Conservation (phyloP, 2,797 vertebrate species). For the Gallirallus australis region DNA sequence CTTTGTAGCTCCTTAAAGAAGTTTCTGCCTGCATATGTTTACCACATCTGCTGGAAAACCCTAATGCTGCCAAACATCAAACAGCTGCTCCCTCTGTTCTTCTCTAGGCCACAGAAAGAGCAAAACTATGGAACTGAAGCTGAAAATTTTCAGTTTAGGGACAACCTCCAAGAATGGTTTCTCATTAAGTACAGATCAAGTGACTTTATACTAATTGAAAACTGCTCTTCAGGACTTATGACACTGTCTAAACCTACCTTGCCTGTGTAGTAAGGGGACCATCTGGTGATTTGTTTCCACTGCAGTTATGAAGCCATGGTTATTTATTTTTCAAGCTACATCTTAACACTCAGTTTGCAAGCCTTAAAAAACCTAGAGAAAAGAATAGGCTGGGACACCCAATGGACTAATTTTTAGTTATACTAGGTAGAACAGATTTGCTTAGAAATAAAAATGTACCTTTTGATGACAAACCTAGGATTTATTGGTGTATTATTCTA, state of each 20-base stretch:
- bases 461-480: neutral
- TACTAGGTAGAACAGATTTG: neutral
- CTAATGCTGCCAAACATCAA: neutral
- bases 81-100: neutral
- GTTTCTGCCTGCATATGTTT: neutral
- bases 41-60: neutral
- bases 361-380: neutral
- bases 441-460: neutral
- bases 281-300: neutral
- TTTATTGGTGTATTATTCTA: neutral
- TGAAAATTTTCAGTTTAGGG: neutral
- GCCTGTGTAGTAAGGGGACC: neutral
- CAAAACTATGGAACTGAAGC: neutral
- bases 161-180: neutral
- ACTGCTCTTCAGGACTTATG: neutral
- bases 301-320: neutral
- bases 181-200: neutral
- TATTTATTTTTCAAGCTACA: neutral
- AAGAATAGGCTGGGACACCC: accelerated
- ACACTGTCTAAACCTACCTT: neutral
- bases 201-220: neutral
- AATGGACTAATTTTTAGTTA: neutral
- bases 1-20: neutral
- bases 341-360: neutral
- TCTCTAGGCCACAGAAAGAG: neutral